Evolutionary conservation across 2,888 invertebrate genomes (phyloP).

Genomic region (Drosophila merina): DNA sequence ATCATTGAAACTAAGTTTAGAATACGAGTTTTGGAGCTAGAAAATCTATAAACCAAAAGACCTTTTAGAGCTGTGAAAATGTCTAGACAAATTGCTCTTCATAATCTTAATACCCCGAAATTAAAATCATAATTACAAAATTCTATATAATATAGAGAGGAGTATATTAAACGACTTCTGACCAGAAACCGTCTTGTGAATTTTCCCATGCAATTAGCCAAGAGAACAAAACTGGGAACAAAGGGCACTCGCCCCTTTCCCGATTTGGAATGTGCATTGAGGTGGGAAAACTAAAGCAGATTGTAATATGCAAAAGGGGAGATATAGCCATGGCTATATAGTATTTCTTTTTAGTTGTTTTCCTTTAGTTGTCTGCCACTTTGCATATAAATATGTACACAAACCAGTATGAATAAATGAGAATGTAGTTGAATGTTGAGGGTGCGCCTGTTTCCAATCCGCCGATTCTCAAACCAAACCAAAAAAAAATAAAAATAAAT

Average conservation of each 20-base stretch:
- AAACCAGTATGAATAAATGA: constrained; percentile 18
- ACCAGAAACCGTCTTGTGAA: constrained; percentile 58
- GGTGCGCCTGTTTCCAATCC: constrained; percentile 41
- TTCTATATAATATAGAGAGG: constrained; percentile 6
- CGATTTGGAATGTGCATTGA: constrained; percentile 58
- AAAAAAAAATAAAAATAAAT: constrained; percentile 27
- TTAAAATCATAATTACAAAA: constrained; percentile 14
- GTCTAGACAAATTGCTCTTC: not conserved
- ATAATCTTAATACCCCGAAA: not conserved
- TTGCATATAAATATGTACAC: constrained; percentile 52
- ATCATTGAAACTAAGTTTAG: not conserved
- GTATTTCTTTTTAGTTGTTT: not conserved
- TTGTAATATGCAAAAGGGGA: constrained; percentile 58
- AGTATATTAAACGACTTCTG: constrained; percentile 42
- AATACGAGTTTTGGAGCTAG: not conserved
- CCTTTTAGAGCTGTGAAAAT: constrained; percentile 1
- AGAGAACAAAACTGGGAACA: constrained; percentile 43
- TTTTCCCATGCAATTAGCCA: constrained; percentile 59
- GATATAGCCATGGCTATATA: constrained; percentile 12
- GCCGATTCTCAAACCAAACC: constrained; percentile 53
- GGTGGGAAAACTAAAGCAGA: constrained; percentile 12
- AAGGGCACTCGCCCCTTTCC: constrained; percentile 9
- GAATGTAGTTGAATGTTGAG: constrained; percentile 40
- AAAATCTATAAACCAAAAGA: not conserved
- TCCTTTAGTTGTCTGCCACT: constrained; percentile 38